phyloP scores from a whole-genome alignment of 2,888 invertebrate genomes.

The Notocelia uddmanniana region DNA sequence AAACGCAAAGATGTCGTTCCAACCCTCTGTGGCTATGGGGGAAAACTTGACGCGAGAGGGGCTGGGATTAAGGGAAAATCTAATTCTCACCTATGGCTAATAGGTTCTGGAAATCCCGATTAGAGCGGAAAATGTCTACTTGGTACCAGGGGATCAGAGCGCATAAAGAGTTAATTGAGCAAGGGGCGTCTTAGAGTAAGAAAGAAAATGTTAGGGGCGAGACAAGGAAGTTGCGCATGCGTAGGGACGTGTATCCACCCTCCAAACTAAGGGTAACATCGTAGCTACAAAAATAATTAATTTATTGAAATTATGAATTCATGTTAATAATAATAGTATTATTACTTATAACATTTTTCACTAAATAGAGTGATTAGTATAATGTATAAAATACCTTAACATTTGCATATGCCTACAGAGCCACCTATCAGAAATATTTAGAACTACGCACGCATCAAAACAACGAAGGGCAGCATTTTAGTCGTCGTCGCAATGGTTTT shows the following conservation, averaged over 20 bases:
- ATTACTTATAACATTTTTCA: no score
- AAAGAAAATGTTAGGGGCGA: slow-evolving; percentile 63
- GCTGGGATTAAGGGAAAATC: slow-evolving; percentile 68
- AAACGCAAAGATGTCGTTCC: slow-evolving; percentile 50
- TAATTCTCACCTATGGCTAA: slow-evolving; percentile 71
- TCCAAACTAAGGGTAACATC: not conserved
- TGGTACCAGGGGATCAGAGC: slow-evolving; percentile 71
- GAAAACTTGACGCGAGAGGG: slow-evolving; percentile 51
- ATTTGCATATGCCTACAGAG: slow-evolving; percentile 12
- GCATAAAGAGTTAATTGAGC: slow-evolving; percentile 47
- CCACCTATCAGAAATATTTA: slow-evolving; percentile 13
- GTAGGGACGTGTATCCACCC: slow-evolving; percentile 48
- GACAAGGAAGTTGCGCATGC: slow-evolving; percentile 61
- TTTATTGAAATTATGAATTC: not conserved
- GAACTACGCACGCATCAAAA: slow-evolving; percentile 9
- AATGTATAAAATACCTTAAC: not conserved
- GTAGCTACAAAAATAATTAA: not conserved
- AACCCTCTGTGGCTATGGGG: slow-evolving; percentile 52
- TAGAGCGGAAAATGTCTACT: slow-evolving; percentile 85
- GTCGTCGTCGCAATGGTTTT: not conserved
- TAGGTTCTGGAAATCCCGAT: slow-evolving; percentile 82
- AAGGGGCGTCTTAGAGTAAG: slow-evolving; percentile 61
- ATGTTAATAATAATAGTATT: not conserved
- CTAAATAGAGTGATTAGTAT: no score
- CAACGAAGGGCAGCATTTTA: not conserved